A percentile compares a stretch with the other conserved stretches of the same genome.
Evolutionary conservation across 2,888 invertebrate genomes (phyloP).

Genomic region (Ptycholaimellus sp.): DNA sequence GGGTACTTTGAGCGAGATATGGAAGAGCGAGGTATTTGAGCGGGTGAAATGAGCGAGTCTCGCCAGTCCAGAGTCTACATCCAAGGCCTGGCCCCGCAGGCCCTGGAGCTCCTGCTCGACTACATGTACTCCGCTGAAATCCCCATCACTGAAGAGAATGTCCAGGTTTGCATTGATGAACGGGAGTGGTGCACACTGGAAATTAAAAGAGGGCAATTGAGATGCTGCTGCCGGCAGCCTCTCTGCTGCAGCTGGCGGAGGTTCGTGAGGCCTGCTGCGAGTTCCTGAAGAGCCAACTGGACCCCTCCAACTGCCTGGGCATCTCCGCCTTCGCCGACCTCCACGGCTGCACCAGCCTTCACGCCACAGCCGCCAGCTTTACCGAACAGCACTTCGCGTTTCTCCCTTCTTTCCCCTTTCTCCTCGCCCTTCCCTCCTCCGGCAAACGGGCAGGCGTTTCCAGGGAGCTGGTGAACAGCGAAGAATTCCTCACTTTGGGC

Average conservation of each 20-base stretch:
- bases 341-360: conserved; percentile 64
- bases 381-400: conserved; percentile 69
- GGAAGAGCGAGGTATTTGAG: neutral
- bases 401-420: neutral
- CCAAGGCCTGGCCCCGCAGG: conserved; percentile 41
- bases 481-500: neutral
- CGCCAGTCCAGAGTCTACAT: neutral
- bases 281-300: conserved; percentile 65
- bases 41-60: neutral
- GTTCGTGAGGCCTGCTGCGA: conserved; percentile 70
- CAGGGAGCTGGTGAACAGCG: conserved; percentile 49
- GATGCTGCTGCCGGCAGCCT: conserved; percentile 62
- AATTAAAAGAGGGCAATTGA: conserved; percentile 22
- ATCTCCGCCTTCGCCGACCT: conserved; percentile 82
- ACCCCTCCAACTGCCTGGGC: conserved; percentile 79
- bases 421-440: neutral
- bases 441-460: conserved; percentile 14
- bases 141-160: conserved; percentile 67
- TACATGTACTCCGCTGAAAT: conserved; percentile 73
- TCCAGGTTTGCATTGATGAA: conserved; percentile 44
- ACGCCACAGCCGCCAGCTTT: conserved; percentile 53
- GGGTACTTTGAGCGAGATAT: conserved; percentile 37
- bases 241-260: conserved; percentile 54
- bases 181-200: neutral
- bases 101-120: conserved; percentile 57